Conservation (phyloP, 2,113 vertebrate genomes). For the Coreoperca whiteheadi region DNA sequence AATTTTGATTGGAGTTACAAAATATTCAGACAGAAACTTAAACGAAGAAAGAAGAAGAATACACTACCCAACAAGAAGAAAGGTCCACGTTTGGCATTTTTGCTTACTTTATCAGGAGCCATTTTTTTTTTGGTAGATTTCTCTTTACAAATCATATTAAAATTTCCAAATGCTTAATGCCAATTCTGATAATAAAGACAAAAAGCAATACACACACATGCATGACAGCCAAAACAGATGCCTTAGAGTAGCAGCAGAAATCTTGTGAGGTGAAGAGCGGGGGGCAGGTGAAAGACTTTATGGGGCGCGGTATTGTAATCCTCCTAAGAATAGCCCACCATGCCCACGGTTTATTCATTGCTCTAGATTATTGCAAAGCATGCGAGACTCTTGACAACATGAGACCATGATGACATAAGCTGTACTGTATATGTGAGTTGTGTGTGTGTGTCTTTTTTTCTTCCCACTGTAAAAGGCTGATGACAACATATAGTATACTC, state of each 20-base stretch:
- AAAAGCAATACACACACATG: not conserved
- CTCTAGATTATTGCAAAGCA: not conserved
- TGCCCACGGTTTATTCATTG: not conserved
- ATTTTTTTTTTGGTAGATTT: not conserved
- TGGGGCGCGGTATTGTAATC: constrained; percentile 36
- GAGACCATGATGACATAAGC: not conserved
- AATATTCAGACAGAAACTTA: not conserved
- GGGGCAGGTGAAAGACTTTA: not conserved
- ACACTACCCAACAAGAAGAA: too few relatives aligned
- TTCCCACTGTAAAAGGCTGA: too few relatives aligned
- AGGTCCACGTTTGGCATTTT: too few relatives aligned
- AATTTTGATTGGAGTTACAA: not conserved
- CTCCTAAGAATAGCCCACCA: constrained; percentile 40
- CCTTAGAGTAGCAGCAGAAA: not conserved
- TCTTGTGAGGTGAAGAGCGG: not conserved
- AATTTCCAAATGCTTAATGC: not conserved
- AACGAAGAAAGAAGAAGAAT: not conserved
- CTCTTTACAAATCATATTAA: not conserved
- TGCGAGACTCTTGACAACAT: constrained; percentile 8
- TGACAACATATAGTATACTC: not conserved
- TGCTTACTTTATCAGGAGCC: too few relatives aligned
- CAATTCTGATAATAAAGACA: not conserved
- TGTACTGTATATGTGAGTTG: not conserved
- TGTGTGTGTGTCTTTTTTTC: too few relatives aligned
- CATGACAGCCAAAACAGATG: not conserved